These are phyloP conservation scores for Nesidiocoris tenuis DNA, from an alignment of 2,888 invertebrate species.

Conservation along the genomic window DNA sequence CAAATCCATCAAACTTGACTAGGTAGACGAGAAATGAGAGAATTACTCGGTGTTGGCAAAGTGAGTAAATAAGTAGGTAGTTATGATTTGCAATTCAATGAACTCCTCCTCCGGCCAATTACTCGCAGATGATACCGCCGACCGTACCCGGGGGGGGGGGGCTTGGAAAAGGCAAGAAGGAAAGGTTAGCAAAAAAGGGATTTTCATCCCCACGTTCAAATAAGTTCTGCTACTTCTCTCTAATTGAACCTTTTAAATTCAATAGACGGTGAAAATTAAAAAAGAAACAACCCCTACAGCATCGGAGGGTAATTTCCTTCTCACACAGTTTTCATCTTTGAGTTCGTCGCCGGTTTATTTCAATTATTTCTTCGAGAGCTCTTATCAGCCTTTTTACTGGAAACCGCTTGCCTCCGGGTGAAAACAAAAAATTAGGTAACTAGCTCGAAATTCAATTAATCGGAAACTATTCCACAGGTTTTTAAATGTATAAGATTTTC, in stretches of 20 bases:
- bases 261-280: constrained; percentile 31
- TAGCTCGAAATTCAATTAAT: too few relatives aligned
- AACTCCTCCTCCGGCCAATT: constrained; percentile 12
- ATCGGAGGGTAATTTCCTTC: not conserved
- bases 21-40: too few relatives aligned
- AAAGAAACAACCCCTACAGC: not conserved
- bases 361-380: not conserved
- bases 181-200: not conserved
- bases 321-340: not conserved
- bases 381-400: not conserved
- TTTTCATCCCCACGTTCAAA: constrained; percentile 21
- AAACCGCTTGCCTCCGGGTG: not conserved
- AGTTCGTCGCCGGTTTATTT: not conserved
- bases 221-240: constrained; percentile 23
- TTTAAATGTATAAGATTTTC: too few relatives aligned
- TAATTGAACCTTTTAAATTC: constrained; percentile 32
- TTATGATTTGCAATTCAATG: constrained; percentile 29
- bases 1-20: too few relatives aligned
- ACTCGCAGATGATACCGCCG: constrained; percentile 28
- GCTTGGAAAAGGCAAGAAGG: not conserved
- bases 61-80: constrained; percentile 10
- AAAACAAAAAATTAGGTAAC: too few relatives aligned
- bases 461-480: too few relatives aligned
- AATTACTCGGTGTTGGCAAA: not conserved
- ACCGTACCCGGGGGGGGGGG: not conserved